Conservation (phyloP, 2,113 vertebrate species). For the Thinocorus orbignyianus region DNA sequence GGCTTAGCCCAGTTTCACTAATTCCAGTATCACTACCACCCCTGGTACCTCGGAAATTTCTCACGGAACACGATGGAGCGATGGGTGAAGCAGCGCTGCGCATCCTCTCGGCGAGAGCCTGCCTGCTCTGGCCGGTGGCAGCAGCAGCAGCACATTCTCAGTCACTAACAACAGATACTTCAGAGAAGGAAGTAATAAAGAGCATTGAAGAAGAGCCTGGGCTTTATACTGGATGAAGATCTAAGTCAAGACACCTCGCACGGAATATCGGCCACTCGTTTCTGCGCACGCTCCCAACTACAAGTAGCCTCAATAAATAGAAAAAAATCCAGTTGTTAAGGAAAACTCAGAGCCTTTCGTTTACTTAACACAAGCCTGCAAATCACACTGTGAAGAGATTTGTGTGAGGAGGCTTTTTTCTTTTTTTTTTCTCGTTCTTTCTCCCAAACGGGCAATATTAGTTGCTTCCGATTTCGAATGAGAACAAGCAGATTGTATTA, state of each 20-base stretch:
- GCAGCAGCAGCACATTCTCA: constrained; percentile 64
- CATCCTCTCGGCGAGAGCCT: not conserved
- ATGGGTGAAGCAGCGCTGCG: constrained; percentile 6
- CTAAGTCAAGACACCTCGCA: constrained; percentile 45
- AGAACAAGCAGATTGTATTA: constrained; percentile 20
- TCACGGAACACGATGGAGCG: constrained; percentile 36
- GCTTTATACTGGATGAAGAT: constrained; percentile 62
- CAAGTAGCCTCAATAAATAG: constrained; percentile 50
- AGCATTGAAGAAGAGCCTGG: constrained; percentile 39
- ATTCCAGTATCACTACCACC: constrained; percentile 17
- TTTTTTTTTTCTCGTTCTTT: not conserved
- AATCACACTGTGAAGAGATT: not conserved
- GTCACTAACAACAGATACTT: constrained; percentile 64
- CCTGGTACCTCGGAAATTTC: constrained; percentile 29
- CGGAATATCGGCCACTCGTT: not conserved
- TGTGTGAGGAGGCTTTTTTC: not conserved
- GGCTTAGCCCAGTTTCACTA: constrained; percentile 13
- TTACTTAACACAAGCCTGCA: constrained; percentile 12
- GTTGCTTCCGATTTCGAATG: constrained; percentile 19
- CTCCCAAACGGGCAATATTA: not conserved
- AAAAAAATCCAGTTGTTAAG: constrained; percentile 44
- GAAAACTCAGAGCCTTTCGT: constrained; percentile 39
- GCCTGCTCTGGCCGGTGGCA: not conserved
- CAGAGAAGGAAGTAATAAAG: constrained; percentile 64
- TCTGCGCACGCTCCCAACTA: not conserved